These are phyloP conservation scores for Eulithis testata DNA, from an alignment of 2,888 invertebrate species.

Conservation along the genomic window DNA sequence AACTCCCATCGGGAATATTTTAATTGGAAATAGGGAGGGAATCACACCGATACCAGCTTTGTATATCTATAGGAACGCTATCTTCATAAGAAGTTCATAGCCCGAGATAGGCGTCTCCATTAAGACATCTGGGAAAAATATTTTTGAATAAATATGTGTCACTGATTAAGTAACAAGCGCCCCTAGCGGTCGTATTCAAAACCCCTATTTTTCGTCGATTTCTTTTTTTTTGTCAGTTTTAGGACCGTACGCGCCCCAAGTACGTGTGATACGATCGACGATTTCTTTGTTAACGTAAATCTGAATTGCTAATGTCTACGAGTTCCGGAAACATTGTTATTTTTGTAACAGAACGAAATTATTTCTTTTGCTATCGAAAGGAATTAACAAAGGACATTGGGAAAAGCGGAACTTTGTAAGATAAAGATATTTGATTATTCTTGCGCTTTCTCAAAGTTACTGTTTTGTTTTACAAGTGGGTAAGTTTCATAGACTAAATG, in stretches of 20 bases:
- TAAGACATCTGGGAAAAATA: no score
- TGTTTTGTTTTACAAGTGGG: neutral
- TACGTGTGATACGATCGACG: constrained; percentile 11
- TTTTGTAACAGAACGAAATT: constrained; percentile 15
- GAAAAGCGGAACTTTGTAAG: constrained; percentile 2
- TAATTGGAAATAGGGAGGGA: constrained; percentile 48
- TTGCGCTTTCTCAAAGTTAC: constrained; percentile 3
- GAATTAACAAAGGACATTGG: constrained; percentile 27
- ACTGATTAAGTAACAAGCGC: no score
- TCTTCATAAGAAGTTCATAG: no score
- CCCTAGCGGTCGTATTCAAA: no score
- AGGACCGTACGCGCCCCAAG: neutral
- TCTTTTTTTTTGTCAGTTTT: no score
- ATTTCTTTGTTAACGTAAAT: constrained; percentile 29
- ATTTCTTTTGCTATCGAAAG: constrained; percentile 19
- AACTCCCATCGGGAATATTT: constrained; percentile 63
- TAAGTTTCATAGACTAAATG: neutral
- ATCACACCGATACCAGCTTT: constrained; percentile 5
- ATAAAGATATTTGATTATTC: constrained; percentile 21
- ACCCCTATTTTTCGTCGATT: no score
- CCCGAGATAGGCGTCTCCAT: no score
- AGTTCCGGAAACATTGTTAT: constrained; percentile 34
- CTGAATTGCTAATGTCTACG: constrained; percentile 44
- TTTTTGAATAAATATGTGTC: no score
- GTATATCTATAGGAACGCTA: no score